Evolutionary conservation across 2,113 vertebrate genomes (phyloP).

Genomic region (Zosterops borbonicus): DNA sequence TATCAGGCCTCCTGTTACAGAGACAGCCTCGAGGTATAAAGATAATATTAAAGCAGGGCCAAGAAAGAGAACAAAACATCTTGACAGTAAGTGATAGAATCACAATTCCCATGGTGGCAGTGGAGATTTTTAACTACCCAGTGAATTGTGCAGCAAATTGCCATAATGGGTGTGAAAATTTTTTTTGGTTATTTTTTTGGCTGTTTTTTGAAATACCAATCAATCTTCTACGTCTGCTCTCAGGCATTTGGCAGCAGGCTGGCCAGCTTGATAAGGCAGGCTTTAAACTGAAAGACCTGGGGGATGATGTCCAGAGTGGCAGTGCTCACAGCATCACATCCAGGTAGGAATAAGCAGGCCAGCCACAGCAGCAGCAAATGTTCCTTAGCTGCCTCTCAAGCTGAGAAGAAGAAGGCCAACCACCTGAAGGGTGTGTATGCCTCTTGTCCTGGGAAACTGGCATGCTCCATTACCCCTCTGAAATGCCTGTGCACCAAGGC

Average conservation of each 20-base stretch:
- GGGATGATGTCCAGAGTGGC: not conserved
- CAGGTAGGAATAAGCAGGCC: not conserved
- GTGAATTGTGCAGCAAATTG: not conserved
- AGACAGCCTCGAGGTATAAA: not conserved
- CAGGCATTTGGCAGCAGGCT: not conserved
- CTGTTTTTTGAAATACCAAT: not conserved
- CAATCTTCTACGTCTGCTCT: not conserved
- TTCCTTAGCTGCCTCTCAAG: not conserved
- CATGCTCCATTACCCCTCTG: not conserved
- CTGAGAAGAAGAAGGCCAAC: not conserved
- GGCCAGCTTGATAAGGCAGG: not conserved
- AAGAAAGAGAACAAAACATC: not conserved
- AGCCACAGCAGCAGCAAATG: not conserved
- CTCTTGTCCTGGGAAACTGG: not conserved
- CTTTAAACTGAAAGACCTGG: not conserved
- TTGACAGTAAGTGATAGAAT: not conserved
- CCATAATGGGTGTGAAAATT: accelerated
- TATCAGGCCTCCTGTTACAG: not conserved
- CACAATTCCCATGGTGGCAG: not conserved
- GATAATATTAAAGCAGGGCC: not conserved
- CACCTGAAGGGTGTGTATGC: not conserved
- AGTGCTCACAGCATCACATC: not conserved
- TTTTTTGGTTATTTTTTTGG: not conserved
- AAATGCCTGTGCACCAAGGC: not conserved
- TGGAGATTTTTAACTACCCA: not conserved